Conservation (phyloP, 2,113 vertebrate species). For the Bombycilla garrulus region DNA sequence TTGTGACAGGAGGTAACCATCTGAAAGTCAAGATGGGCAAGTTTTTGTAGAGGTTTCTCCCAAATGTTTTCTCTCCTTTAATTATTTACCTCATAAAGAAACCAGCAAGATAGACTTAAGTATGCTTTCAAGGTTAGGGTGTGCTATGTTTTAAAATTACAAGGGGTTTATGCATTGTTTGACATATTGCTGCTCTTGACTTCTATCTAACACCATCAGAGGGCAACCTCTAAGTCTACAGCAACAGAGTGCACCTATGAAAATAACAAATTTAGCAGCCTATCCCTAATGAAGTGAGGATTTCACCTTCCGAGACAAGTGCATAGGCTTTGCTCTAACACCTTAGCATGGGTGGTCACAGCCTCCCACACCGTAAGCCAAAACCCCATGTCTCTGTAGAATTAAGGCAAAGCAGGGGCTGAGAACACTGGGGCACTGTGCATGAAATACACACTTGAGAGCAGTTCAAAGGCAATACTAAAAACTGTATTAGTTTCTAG, state of each 20-base stretch:
- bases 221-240: background rate
- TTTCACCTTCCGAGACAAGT: background rate
- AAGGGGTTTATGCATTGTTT: background rate
- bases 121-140: background rate
- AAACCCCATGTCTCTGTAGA: background rate
- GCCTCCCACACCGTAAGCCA: background rate
- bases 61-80: conserved; percentile 35
- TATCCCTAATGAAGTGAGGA: background rate
- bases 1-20: background rate
- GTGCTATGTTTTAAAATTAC: background rate
- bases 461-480: background rate
- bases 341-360: background rate
- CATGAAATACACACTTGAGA: background rate
- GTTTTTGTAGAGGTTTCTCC: background rate
- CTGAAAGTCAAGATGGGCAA: background rate
- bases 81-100: conserved; percentile 59
- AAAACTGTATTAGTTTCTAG: background rate
- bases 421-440: background rate
- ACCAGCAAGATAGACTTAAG: background rate
- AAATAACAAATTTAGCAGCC: background rate
- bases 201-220: background rate
- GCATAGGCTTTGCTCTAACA: background rate
- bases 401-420: background rate
- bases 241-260: background rate
- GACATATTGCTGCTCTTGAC: background rate